A percentile compares a stretch with the other conserved stretches of the same genome.
Conservation (phyloP, 2,888 invertebrate genomes). For the Athalia rosae region DNA sequence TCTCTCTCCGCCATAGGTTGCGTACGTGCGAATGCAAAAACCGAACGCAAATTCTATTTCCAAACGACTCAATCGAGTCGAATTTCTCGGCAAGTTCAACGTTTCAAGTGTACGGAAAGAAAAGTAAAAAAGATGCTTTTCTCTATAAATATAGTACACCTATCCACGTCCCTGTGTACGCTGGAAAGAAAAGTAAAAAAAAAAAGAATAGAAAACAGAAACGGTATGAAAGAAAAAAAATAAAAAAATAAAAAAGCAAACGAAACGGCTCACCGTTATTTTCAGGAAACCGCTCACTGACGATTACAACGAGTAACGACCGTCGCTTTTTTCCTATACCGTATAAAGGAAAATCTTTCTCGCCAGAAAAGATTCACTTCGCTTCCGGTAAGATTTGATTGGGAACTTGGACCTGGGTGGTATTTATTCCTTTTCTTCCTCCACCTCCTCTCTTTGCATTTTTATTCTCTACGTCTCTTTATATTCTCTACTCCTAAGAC, state of each 20-base stretch:
- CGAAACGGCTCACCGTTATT: constrained; percentile 17
- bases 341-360: constrained; percentile 42
- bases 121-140: constrained; percentile 12
- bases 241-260: neutral
- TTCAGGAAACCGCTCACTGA: constrained; percentile 38
- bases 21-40: neutral
- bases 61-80: neutral
- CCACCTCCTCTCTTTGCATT: neutral
- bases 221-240: neutral
- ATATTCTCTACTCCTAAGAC: neutral
- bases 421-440: neutral
- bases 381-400: constrained; percentile 25
- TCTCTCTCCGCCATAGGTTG: neutral
- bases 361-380: constrained; percentile 24
- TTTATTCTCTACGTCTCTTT: neutral
- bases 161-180: neutral
- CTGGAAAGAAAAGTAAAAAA: constrained; percentile 7
- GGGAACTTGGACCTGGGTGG: neutral
- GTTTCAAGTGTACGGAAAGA: constrained; percentile 24
- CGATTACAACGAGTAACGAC: constrained; percentile 33
- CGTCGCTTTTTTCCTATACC: constrained; percentile 25
- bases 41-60: constrained; percentile 17
- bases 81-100: constrained; percentile 33
- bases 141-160: constrained; percentile 12
- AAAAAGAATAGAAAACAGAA: neutral